Percentiles rank a stretch among this genome's conserved stretches.
Conservation (phyloP, 2,113 vertebrate genomes). For the Ivindomyrus marchei region DNA sequence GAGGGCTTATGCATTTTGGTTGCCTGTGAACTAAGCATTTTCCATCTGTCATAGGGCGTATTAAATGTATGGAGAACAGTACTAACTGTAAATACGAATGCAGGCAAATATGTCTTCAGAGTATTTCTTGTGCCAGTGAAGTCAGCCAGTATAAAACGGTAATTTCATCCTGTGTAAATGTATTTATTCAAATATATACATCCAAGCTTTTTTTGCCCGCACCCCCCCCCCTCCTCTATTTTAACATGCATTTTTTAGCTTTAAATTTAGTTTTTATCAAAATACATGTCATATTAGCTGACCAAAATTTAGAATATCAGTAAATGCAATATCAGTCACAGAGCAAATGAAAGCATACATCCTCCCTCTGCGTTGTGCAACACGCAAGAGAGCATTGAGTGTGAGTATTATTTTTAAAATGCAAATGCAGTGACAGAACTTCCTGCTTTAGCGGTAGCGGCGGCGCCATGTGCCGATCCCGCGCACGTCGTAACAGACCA, state of each 20-base stretch:
- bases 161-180: neutral
- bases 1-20: conserved; percentile 27
- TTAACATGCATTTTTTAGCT: neutral
- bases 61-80: conserved; percentile 32
- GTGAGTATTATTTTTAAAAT: neutral
- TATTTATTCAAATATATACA: neutral
- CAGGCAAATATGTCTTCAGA: neutral
- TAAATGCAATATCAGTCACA: neutral
- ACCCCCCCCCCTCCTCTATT: too few relatives aligned
- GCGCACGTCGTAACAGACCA: neutral
- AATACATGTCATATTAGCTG: neutral
- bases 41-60: conserved; percentile 29
- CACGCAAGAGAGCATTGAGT: too few relatives aligned
- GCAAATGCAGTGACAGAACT: neutral
- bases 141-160: neutral
- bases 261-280: neutral
- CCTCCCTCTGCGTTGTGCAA: neutral
- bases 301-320: neutral
- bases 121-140: neutral
- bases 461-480: neutral
- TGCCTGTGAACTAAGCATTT: conserved; percentile 44
- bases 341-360: neutral
- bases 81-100: conserved; percentile 16
- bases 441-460: neutral
- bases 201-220: neutral